These are phyloP conservation scores for Cyrtodaria siliqua DNA, from an alignment of 2,888 invertebrate species.

Conservation along the genomic window DNA sequence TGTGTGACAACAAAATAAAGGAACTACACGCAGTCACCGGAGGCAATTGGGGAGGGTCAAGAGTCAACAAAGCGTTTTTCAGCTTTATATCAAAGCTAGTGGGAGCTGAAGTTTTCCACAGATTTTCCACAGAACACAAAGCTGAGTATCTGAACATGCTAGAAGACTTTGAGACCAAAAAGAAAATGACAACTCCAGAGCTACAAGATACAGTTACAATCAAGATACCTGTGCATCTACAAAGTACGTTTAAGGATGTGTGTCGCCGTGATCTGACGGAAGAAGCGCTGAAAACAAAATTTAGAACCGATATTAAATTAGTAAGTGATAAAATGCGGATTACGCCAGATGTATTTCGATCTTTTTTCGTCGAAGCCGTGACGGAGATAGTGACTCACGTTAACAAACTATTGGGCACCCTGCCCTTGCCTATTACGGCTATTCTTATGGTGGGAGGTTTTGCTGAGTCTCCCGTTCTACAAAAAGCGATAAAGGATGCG, in stretches of 20 bases:
- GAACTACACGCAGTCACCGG: constrained; percentile 34
- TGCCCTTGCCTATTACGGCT: neutral
- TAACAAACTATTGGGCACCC: constrained; percentile 6
- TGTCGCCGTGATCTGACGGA: neutral
- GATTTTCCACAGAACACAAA: constrained; percentile 4
- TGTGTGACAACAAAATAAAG: constrained; percentile 10
- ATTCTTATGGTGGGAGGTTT: constrained; percentile 44
- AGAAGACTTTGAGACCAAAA: constrained; percentile 33
- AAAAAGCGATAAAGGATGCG: constrained; percentile 11
- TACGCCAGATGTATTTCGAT: neutral
- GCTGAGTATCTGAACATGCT: constrained; percentile 20
- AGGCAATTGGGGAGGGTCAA: constrained; percentile 25
- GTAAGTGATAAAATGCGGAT: constrained; percentile 33
- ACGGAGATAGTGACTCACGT: constrained; percentile 16
- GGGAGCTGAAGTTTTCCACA: constrained; percentile 14
- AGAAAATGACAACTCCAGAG: constrained; percentile 11
- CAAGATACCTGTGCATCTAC: constrained; percentile 7
- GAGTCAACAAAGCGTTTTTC: constrained; percentile 24
- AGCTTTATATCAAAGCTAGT: constrained; percentile 16
- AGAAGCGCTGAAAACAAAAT: neutral
- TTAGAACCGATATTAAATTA: neutral
- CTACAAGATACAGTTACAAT: constrained; percentile 9
- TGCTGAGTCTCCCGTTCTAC: constrained; percentile 34
- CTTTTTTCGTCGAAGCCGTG: constrained; percentile 15
- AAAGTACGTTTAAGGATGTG: neutral